Percentiles rank a stretch among this genome's conserved stretches.
Evolutionary conservation across 2,888 invertebrate species (phyloP).

Genomic region (Palloptera scutellata): DNA sequence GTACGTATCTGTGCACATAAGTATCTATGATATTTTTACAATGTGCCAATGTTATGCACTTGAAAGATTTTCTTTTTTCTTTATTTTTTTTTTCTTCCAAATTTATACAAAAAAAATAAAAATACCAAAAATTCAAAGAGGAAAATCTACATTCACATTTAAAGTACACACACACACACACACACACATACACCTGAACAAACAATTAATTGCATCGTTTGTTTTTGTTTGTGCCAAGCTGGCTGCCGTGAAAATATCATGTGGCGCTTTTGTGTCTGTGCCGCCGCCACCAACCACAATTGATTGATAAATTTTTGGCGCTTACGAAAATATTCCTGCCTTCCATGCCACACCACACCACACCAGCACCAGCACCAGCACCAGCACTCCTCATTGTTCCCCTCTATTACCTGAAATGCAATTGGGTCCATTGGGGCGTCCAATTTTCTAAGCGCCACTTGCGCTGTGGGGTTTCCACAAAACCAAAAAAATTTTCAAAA

Average conservation of each 20-base stretch:
- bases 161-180: conserved; percentile 1
- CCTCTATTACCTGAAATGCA: background rate
- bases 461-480: conserved; percentile 52
- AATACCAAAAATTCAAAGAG: background rate
- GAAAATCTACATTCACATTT: background rate
- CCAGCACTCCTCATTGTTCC: too few species aligned
- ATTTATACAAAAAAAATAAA: background rate
- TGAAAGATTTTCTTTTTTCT: conserved; percentile 28
- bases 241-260: conserved; percentile 45
- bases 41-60: conserved; percentile 35
- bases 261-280: conserved; percentile 63
- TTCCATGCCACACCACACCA: too few species aligned
- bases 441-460: conserved; percentile 51
- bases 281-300: conserved; percentile 38
- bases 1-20: conserved; percentile 2
- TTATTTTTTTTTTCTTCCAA: background rate
- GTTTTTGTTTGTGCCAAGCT: conserved; percentile 43
- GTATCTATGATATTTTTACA: conserved; percentile 31
- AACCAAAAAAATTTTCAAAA: conserved; percentile 20
- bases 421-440: background rate
- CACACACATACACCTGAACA: background rate
- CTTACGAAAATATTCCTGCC: background rate
- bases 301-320: conserved; percentile 4
- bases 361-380: too few species aligned
- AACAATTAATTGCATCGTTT: conserved; percentile 27